phyloP scores from a whole-genome alignment of 64 coral and sea anemone species.

The Trachythela sp. region DNA sequence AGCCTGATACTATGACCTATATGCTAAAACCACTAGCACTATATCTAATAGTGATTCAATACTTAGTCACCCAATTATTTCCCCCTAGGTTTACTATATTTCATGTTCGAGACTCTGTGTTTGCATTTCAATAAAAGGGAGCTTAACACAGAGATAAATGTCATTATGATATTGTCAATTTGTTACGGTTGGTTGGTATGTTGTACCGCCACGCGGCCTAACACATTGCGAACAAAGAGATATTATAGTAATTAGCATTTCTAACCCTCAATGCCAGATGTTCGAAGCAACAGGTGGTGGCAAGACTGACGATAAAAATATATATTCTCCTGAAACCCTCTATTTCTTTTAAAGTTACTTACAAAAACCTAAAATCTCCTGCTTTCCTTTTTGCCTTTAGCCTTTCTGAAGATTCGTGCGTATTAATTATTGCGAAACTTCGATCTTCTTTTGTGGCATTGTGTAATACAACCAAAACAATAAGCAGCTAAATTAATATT shows the following conservation, averaged over 20 bases:
- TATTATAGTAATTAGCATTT: not conserved
- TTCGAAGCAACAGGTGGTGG: slow-evolving; percentile 5
- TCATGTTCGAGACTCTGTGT: not conserved
- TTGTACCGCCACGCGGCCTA: slow-evolving; percentile 1
- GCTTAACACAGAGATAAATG: not conserved
- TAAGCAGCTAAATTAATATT: not conserved
- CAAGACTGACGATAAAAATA: not conserved
- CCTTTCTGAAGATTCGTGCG: not conserved
- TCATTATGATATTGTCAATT: slow-evolving; percentile 12
- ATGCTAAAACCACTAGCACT: not conserved
- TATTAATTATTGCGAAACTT: not conserved
- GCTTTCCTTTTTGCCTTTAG: not conserved
- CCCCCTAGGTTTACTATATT: not conserved
- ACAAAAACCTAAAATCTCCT: not conserved
- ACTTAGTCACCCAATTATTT: not conserved
- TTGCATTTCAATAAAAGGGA: not conserved
- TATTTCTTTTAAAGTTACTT: not conserved
- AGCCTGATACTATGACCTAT: not conserved
- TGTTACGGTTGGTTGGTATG: slow-evolving; percentile 11
- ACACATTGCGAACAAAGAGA: slow-evolving; percentile 7
- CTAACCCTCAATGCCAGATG: not conserved
- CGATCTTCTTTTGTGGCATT: not conserved
- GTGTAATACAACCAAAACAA: not conserved
- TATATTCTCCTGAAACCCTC: not conserved
- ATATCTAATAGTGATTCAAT: not conserved